Evolutionary conservation across 2,113 vertebrate genomes (phyloP).

Genomic region (Ariopsis seemanni): DNA sequence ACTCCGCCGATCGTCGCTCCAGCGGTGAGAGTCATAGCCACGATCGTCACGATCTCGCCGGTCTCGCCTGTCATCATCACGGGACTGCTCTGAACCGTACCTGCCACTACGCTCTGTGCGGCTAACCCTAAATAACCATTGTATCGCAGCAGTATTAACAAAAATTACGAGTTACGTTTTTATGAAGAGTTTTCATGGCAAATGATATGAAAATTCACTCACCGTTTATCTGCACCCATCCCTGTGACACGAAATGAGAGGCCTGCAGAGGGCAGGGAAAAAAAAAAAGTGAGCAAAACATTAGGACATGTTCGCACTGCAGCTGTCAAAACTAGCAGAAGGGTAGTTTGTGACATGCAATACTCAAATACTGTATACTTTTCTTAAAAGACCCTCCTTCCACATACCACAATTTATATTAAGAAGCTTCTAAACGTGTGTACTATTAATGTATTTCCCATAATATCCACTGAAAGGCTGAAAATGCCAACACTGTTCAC

Average conservation of each 20-base stretch:
- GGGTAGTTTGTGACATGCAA: background rate
- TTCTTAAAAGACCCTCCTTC: background rate
- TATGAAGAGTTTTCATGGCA: background rate
- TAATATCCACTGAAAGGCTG: background rate
- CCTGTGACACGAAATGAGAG: conserved; percentile 24
- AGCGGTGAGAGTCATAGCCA: conserved; percentile 84
- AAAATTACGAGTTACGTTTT: background rate
- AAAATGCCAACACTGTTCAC: background rate
- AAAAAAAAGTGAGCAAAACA: background rate
- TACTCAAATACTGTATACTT: no score
- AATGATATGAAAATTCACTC: conserved; percentile 53
- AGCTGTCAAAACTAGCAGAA: background rate
- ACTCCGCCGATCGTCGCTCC: conserved; percentile 84
- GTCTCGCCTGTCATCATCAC: conserved; percentile 87
- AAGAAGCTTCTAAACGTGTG: background rate
- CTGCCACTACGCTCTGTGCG: conserved; percentile 93
- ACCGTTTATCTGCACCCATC: conserved; percentile 97
- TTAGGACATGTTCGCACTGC: background rate
- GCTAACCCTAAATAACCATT: conserved; percentile 76
- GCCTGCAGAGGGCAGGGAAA: background rate
- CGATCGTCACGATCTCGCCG: conserved; percentile 80
- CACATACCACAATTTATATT: background rate
- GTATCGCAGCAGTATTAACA: background rate
- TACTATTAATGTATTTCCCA: background rate
- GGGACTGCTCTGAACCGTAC: conserved; percentile 88